phyloP scores from a whole-genome alignment of 2,797 vertebrate genomes.

The Aratinga solstitialis region DNA sequence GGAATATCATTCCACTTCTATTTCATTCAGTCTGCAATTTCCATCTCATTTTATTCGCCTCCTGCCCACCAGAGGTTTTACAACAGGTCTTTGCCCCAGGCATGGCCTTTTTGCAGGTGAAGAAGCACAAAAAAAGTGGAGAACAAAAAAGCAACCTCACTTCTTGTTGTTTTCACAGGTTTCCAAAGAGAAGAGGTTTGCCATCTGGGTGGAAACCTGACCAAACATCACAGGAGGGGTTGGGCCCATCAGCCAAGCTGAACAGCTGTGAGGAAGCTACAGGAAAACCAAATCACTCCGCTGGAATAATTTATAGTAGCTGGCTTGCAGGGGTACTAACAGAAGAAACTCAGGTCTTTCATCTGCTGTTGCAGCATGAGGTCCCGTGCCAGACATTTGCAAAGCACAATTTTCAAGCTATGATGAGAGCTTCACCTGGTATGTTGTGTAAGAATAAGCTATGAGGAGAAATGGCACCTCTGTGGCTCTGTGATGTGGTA shows the following conservation, averaged over 20 bases:
- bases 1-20: background rate
- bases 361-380: background rate
- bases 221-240: constrained; percentile 26
- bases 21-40: background rate
- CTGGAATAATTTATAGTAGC: constrained; percentile 40
- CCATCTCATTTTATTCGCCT: background rate
- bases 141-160: background rate
- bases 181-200: constrained; percentile 16
- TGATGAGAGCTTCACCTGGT: background rate
- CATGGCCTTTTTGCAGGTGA: background rate
- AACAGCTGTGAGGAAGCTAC: constrained; percentile 40
- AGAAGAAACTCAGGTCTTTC: constrained; percentile 11
- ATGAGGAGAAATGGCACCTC: background rate
- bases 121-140: background rate
- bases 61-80: background rate
- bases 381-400: background rate
- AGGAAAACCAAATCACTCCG: background rate
- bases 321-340: background rate
- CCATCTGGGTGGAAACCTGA: constrained; percentile 35
- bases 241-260: background rate
- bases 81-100: background rate
- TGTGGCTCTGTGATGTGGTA: background rate
- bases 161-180: background rate
- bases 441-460: background rate
- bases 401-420: background rate